These are phyloP conservation scores for Balanococcus diminutus DNA, from an alignment of 2,888 invertebrate species.

Conservation along the genomic window DNA sequence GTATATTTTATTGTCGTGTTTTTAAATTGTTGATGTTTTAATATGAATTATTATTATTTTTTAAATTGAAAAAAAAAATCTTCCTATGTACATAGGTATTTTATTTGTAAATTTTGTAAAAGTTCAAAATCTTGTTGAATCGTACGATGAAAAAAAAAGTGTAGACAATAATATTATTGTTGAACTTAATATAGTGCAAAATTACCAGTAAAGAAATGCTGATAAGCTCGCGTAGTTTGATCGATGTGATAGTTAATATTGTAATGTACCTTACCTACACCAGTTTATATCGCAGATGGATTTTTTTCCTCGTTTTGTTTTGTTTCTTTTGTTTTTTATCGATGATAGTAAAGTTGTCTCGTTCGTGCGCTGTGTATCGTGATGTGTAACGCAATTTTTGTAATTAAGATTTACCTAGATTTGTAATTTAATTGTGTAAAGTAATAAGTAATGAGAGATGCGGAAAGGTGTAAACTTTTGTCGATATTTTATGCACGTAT, in stretches of 20 bases:
- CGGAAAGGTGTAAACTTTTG: background rate
- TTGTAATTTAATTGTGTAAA: background rate
- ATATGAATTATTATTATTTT: background rate
- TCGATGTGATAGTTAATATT: background rate
- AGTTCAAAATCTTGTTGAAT: too few relatives aligned
- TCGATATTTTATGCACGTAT: background rate
- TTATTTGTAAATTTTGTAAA: constrained; percentile 22
- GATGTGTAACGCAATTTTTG: constrained; percentile 18
- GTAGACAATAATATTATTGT: constrained; percentile 6
- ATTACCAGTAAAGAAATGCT: background rate
- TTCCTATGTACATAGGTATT: constrained; percentile 18
- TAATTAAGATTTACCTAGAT: background rate
- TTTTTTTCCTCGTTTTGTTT: background rate
- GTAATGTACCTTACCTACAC: background rate
- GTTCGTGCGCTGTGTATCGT: constrained; percentile 49
- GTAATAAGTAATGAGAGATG: background rate
- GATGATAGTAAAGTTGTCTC: background rate
- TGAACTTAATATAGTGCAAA: background rate
- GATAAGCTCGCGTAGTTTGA: background rate
- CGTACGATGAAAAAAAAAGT: background rate
- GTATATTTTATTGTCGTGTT: background rate
- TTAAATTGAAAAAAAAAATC: constrained; percentile 4
- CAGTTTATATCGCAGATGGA: background rate
- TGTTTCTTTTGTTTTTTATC: background rate
- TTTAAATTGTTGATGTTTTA: constrained; percentile 11